These are phyloP conservation scores for Drosophila silvestris DNA, from an alignment of 2,888 invertebrate species.

Conservation along the genomic window DNA sequence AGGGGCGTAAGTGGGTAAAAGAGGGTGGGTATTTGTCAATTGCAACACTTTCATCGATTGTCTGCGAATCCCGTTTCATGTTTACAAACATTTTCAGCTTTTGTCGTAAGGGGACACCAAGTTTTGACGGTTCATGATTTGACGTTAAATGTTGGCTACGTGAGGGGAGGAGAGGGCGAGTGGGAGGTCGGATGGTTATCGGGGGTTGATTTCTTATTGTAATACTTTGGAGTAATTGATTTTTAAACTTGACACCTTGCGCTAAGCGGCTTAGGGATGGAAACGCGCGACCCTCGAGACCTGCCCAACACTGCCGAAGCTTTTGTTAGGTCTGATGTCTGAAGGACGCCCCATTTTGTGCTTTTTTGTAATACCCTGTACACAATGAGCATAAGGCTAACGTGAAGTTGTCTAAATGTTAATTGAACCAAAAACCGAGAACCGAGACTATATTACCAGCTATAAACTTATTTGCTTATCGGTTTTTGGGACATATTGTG, in stretches of 20 bases:
- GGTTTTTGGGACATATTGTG: background rate
- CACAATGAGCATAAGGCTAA: background rate
- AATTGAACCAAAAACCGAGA: no score
- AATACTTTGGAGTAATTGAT: conserved; percentile 74
- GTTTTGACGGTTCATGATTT: conserved; percentile 13
- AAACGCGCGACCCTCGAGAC: conserved; percentile 54
- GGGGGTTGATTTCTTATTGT: conserved; percentile 49
- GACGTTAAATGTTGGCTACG: background rate
- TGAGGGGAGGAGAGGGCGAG: background rate
- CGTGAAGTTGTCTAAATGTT: background rate
- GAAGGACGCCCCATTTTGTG: background rate
- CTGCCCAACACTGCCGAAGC: conserved; percentile 22
- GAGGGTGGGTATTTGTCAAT: conserved; percentile 5
- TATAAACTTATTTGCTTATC: background rate
- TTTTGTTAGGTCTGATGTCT: conserved; percentile 30
- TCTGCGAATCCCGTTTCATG: conserved; percentile 36
- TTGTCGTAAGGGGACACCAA: conserved; percentile 30
- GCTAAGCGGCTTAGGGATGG: conserved; percentile 69
- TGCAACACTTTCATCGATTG: conserved; percentile 43
- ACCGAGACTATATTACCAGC: background rate
- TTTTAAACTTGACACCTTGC: conserved; percentile 79
- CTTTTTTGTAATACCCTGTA: background rate
- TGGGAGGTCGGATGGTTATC: background rate
- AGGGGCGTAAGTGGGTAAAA: background rate
- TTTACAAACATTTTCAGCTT: conserved; percentile 44